Percentiles rank a stretch among this genome's conserved stretches.
Conservation (phyloP, 2,888 invertebrate species). For the Schrankia costaestrigalis region DNA sequence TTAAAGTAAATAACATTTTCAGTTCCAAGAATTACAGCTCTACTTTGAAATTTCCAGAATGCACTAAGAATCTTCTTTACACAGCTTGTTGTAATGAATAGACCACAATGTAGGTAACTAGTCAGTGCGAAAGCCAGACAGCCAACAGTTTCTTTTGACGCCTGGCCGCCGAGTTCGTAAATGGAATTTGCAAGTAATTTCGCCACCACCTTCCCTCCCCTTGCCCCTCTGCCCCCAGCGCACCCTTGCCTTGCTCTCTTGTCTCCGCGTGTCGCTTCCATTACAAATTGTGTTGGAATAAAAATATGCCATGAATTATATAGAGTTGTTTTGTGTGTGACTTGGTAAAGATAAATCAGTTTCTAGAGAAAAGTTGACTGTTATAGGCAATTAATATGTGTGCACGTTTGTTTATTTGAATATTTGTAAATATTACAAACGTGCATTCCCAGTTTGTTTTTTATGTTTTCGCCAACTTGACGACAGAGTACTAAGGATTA, state of each 20-base stretch:
- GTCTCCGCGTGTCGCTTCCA: conserved; percentile 78
- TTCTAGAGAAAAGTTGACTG: too few relatives aligned
- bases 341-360: neutral
- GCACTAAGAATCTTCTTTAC: neutral
- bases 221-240: conserved; percentile 35
- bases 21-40: too few relatives aligned
- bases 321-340: conserved; percentile 41
- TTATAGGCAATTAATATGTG: too few relatives aligned
- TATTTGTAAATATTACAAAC: too few relatives aligned
- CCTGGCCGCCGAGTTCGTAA: conserved; percentile 70
- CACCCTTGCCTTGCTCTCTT: conserved; percentile 67
- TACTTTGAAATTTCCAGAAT: too few relatives aligned
- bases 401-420: too few relatives aligned
- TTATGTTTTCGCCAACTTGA: too few relatives aligned
- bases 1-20: too few relatives aligned
- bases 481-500: too few relatives aligned
- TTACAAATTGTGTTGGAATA: conserved; percentile 80
- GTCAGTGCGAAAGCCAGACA: conserved; percentile 29
- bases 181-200: conserved; percentile 81
- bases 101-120: conserved; percentile 40
- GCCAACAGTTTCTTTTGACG: conserved; percentile 62
- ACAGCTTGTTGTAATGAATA: conserved; percentile 17
- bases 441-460: too few relatives aligned
- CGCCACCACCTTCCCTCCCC: conserved; percentile 43
- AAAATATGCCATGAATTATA: conserved; percentile 63